Percentiles rank a stretch among this genome's conserved stretches.
Evolutionary conservation across 2,113 vertebrate genomes (phyloP).

Genomic region (Diadophis punctatus): DNA sequence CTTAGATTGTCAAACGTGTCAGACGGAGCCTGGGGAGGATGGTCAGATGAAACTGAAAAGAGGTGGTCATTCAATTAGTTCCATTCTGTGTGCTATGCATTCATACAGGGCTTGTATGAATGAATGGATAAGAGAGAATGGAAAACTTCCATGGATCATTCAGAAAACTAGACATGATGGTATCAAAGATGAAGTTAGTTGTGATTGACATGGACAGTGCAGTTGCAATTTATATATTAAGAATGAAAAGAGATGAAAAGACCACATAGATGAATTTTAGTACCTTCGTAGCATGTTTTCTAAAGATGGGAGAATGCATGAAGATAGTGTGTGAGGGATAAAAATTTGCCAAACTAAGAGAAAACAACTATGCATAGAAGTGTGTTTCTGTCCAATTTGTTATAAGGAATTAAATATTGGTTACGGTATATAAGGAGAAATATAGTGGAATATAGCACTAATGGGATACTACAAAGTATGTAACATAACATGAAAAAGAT

Average conservation of each 20-base stretch:
- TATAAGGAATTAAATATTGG: not conserved
- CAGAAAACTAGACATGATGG: not conserved
- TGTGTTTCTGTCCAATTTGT: not conserved
- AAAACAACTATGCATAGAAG: not conserved
- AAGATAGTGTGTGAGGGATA: not conserved
- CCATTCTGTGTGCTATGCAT: not conserved
- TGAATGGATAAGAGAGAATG: not conserved
- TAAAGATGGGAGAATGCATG: not conserved
- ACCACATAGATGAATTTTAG: not conserved
- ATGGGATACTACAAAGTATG: not conserved
- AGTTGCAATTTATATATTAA: not conserved
- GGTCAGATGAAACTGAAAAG: not conserved
- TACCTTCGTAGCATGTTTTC: not conserved
- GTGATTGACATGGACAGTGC: not conserved
- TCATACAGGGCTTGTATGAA: not conserved
- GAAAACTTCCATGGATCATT: not conserved
- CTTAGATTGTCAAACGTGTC: not conserved
- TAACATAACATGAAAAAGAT: not conserved
- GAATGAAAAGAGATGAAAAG: not conserved
- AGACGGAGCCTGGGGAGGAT: not conserved
- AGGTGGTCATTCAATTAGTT: not conserved
- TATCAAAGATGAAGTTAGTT: not conserved
- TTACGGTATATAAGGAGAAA: not conserved
- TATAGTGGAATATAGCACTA: not conserved
- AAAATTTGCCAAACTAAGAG: not conserved